Evolutionary conservation across 1,140 invertebrate genomes (phyloP), one percentile per base, ranked within the genome.

Genomic region (Cataglyphis hispanica): DNA sequence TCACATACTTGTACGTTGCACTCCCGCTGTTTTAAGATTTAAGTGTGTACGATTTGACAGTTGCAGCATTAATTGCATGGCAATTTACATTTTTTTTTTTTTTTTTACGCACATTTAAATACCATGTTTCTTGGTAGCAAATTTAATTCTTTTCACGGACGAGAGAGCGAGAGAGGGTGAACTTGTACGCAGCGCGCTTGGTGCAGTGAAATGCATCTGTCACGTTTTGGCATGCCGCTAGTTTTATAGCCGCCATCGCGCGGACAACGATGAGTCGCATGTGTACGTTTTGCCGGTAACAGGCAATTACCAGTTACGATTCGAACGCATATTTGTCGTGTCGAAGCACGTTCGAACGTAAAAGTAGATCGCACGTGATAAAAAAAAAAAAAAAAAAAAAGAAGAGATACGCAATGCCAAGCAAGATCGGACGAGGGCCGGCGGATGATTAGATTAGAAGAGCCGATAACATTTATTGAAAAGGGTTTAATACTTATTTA

Each of bases 311-410:
- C 43, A 37, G 50, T 81, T 64, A 83, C 46, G 43, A 25, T 78
- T 89, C 87, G 87, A 89, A 89, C 87, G 88, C 85, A 89, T 61
- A 78, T 80, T 84, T 63, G 58, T 86, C 56, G 75, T 72, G 76
- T 40, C 67, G 64, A 67, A 58, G 85, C 61, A 89, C 87, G 88
- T 89, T 89, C 88, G 85, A 86, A 84, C 58, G 31, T 74, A 50
- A 27, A 53, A 75, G 67, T 85, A 46, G 37, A 50, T 19, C 37
- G 67, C 78, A 46, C 56, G 78, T 61, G 25, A 72, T 37, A 34
- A 46, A 43, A 43, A 70, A 70, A 37, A 43, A 31, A 31, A 6
- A 67, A 25, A 67, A 66, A 11, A 31, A 6, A 67, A 25, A 67
- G 40, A 11, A 22, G n/a, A 75, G 34, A 40, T 16, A 58, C 4